Conservation (phyloP, 2,113 vertebrate species). For the Callopanchax toddi region DNA sequence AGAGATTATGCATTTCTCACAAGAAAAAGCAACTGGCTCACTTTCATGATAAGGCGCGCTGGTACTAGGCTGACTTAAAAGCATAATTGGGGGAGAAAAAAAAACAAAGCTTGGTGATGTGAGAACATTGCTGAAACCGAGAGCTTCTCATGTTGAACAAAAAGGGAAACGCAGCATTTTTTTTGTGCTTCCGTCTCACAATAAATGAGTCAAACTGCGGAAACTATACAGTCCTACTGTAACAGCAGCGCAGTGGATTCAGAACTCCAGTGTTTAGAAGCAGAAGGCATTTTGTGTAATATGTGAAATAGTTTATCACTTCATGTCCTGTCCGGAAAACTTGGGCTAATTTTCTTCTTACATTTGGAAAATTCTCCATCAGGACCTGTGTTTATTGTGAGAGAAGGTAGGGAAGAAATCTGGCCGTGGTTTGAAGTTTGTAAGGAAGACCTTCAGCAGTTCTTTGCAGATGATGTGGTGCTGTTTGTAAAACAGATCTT, state of each 20-base stretch:
- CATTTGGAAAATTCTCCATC: no score
- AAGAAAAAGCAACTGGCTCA: constrained; percentile 30
- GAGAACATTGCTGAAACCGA: constrained; percentile 18
- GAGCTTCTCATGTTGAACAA: constrained; percentile 35
- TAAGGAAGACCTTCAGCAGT: no score
- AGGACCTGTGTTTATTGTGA: no score
- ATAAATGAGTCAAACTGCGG: constrained; percentile 28
- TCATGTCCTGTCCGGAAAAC: no score
- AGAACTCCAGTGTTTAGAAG: background rate
- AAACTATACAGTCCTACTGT: background rate
- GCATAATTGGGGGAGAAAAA: constrained; percentile 47
- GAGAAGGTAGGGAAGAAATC: no score
- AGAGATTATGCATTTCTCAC: constrained; percentile 55
- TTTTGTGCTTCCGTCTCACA: constrained; percentile 22
- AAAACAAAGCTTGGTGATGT: constrained; percentile 6
- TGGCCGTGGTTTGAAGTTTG: no score
- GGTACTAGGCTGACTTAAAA: constrained; percentile 29
- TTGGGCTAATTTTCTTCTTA: no score
- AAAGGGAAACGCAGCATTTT: constrained; percentile 28
- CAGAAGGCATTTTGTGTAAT: no score
- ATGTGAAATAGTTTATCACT: no score
- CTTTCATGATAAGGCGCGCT: constrained; percentile 42
- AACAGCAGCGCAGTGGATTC: background rate
- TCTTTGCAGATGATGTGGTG: no score
- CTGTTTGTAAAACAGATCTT: no score